Conservation (phyloP, 2,797 vertebrate genomes). For the Huso huso region DNA sequence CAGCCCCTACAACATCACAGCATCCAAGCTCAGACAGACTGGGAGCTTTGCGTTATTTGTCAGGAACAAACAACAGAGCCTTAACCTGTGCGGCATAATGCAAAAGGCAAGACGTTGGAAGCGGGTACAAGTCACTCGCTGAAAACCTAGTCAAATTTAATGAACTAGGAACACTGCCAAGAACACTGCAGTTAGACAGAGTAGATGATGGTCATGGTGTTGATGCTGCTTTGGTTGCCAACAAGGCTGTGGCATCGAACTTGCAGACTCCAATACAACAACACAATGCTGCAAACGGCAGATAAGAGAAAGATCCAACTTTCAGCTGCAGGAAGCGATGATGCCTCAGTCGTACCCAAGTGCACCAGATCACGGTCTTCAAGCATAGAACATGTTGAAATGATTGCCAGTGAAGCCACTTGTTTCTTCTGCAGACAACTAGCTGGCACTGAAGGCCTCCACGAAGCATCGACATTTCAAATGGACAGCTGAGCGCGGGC, state of each 20-base stretch:
- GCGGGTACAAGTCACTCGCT: neutral
- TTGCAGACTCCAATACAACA: neutral
- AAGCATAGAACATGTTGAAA: neutral
- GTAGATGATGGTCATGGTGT: neutral
- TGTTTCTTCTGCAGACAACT: conserved; percentile 1
- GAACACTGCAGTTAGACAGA: neutral
- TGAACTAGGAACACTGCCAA: neutral
- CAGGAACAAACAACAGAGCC: neutral
- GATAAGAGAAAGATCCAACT: neutral
- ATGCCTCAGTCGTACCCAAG: neutral
- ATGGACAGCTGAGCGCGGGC: neutral
- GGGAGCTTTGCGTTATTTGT: neutral
- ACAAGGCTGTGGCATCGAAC: no score
- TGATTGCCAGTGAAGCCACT: no score
- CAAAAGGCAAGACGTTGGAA: neutral
- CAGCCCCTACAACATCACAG: neutral
- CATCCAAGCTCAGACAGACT: neutral
- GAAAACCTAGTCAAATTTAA: neutral
- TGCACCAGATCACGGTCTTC: neutral
- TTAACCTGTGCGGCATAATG: neutral
- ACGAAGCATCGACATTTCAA: neutral
- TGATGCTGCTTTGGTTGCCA: no score
- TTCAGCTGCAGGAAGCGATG: neutral
- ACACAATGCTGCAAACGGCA: neutral
- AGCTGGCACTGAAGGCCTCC: neutral